Evolutionary conservation across 2,797 vertebrate species (phyloP).

Genomic region (Muscicapa comitata): DNA sequence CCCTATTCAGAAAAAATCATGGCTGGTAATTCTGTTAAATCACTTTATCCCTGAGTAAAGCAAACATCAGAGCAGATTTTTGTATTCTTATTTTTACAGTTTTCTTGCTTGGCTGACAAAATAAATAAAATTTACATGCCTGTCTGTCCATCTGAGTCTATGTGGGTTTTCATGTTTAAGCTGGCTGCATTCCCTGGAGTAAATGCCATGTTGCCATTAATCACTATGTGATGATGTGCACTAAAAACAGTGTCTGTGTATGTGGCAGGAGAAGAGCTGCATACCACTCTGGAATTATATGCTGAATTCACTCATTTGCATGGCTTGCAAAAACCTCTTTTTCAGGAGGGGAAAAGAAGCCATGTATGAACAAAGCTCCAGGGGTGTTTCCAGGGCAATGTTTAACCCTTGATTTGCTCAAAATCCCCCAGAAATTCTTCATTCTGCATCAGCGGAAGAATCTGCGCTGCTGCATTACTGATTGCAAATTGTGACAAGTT

Average conservation of each 20-base stretch:
- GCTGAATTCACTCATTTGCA: neutral
- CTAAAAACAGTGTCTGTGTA: constrained; percentile 23
- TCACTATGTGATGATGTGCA: constrained; percentile 21
- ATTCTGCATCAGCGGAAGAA: neutral
- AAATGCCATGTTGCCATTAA: constrained; percentile 51
- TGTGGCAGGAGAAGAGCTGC: neutral
- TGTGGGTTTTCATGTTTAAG: constrained; percentile 37
- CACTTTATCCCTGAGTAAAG: constrained; percentile 15
- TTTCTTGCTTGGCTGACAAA: constrained; percentile 36
- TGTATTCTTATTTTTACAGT: constrained; percentile 43
- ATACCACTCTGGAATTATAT: neutral
- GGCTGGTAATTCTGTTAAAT: constrained; percentile 20
- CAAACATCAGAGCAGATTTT: constrained; percentile 39
- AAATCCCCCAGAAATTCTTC: neutral
- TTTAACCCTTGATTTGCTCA: neutral
- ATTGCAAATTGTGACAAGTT: neutral
- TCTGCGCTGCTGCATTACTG: neutral
- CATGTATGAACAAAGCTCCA: neutral
- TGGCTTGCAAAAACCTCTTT: neutral
- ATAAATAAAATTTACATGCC: constrained; percentile 21
- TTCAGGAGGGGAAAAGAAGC: neutral
- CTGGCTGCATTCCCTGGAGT: constrained; percentile 37
- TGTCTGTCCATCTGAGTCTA: constrained; percentile 47
- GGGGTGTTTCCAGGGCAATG: neutral
- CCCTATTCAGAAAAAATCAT: constrained; percentile 13